Evolutionary conservation across 2,888 invertebrate genomes (phyloP), one percentile per base, ranked within the genome.

Genomic region (Teinopalpus imperialis): DNA sequence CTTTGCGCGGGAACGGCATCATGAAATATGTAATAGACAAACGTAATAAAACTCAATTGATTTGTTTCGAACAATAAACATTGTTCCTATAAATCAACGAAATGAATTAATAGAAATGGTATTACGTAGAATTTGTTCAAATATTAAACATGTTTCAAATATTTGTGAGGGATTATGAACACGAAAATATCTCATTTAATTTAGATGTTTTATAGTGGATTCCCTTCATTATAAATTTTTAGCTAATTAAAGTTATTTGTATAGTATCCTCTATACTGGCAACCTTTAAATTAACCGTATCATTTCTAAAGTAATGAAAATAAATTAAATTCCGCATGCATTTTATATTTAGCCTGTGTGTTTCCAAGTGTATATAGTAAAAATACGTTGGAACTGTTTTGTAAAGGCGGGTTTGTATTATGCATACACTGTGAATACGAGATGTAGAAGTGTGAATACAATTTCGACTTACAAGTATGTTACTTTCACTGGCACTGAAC

Each of bases 361-460:
- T 45, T 29, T 21, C 8, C 27, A 14, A 27, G 30, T 31, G 26
- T 39, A 34, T 37, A 31, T 12, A 45, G 30, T 39, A 34, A 4
- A 40, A 39, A 44, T 29, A 35, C 32, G 31, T 10, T 40, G 37
- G 27, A 39, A 27, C 39, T 40, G 32, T 45, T 45, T 45, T 40
- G 34, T 39, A 45, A 34, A 45, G 39, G 45, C 31, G 34, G 31
- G 27, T 27, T 40, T 40, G 29, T 40, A 40, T 46, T 45, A 45
- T 40, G 39, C 39, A 45, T 45, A 32, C 45, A 40, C 39, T 34
- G 39, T 45, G 39, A 45, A 45, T 45, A 40, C 39, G 31, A 40
- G 39, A 45, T 45, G n/a, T n/a, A n/a, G n/a, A 40, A 39, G 45
- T 39, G 44, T 45, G 45, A 40, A 45, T 45, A 27, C 26, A 27